Percentiles rank a stretch among this genome's conserved stretches.
Evolutionary conservation across 2,797 vertebrate species (phyloP).

Genomic region (Pelobates cultripes): DNA sequence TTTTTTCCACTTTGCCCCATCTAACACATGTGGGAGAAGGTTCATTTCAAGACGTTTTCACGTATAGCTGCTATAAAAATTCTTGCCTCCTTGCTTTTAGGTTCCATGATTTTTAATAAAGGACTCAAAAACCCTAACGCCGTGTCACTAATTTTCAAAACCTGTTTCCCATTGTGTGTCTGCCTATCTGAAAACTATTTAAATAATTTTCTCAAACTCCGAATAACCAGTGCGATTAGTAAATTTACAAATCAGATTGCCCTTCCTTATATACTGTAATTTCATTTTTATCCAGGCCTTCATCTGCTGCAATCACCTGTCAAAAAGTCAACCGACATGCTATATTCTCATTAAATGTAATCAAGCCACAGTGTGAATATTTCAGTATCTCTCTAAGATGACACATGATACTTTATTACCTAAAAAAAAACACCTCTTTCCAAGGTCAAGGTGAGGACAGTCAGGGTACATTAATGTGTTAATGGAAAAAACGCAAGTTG

Average conservation of each 20-base stretch:
- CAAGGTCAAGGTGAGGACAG: not conserved
- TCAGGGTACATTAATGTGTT: conserved; percentile 4
- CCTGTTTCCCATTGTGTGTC: too few species aligned
- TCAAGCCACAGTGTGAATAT: not conserved
- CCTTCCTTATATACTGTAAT: too few species aligned
- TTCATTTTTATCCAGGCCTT: not conserved
- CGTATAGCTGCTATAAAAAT: too few species aligned
- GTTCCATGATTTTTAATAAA: too few species aligned
- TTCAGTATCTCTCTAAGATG: not conserved
- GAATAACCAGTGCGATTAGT: not conserved
- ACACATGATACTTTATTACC: not conserved
- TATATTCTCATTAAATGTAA: not conserved
- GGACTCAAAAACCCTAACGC: too few species aligned
- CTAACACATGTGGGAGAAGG: too few species aligned
- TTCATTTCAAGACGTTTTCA: too few species aligned
- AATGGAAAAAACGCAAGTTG: conserved; percentile 11
- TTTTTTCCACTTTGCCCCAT: too few species aligned
- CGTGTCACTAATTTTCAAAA: too few species aligned
- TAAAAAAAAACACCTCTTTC: not conserved
- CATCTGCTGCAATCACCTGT: not conserved
- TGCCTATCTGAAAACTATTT: too few species aligned
- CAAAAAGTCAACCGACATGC: not conserved
- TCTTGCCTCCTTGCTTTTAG: too few species aligned
- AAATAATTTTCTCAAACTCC: too few species aligned
- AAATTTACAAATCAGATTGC: not conserved